Evolutionary conservation across 2,888 invertebrate species (phyloP), one percentile per base, ranked within the genome.

Genomic region (Harmothoe impar): DNA sequence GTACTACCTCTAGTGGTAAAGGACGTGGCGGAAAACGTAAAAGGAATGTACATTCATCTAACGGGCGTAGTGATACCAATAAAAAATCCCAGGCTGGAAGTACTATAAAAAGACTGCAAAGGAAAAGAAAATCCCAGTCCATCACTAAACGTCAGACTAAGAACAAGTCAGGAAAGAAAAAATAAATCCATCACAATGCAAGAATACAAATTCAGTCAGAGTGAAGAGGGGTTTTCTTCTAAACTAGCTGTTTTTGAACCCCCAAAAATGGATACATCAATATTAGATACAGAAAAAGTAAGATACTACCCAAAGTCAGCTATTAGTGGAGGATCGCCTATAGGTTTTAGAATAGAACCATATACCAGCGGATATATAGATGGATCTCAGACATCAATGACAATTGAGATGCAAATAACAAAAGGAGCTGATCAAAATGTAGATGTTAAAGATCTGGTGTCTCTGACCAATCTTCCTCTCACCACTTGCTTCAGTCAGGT

Each of bases 51-150:
- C 12, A 68, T 5, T 17, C 7, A 17, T 7, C 12, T 17, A 68
- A n/a, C 17, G n/a, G n/a, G n/a, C 12, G n/a, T 5, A n/a, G n/a
- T n/a, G n/a, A n/a, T n/a, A n/a, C n/a, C n/a, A n/a, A n/a, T n/a
- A n/a, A n/a, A n/a, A 7, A 12, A 68, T 68, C 68, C 10, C 10
- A n/a, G n/a, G n/a, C 54, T 23, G 17, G 5, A 12, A 68, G 7
- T n/a, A n/a, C 68, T 68, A 68, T 68, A 68, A 68, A 68, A 68
- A 68, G 68, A n/a, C 68, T 68, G 12, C 15, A n/a, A 23, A 68
- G 20, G 7, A n/a, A 68, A n/a, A 15, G 68, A 15, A 68, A n/a
- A 12, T 17, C 5, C 5, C 68, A 68, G 68, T 68, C n/a, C 20
- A 68, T 17, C 5, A 68, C 15, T 12, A 15, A n/a, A 23, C 68